phyloP scores from a whole-genome alignment of 2,888 invertebrate genomes.

The Caenorhabditis doughertyi region DNA sequence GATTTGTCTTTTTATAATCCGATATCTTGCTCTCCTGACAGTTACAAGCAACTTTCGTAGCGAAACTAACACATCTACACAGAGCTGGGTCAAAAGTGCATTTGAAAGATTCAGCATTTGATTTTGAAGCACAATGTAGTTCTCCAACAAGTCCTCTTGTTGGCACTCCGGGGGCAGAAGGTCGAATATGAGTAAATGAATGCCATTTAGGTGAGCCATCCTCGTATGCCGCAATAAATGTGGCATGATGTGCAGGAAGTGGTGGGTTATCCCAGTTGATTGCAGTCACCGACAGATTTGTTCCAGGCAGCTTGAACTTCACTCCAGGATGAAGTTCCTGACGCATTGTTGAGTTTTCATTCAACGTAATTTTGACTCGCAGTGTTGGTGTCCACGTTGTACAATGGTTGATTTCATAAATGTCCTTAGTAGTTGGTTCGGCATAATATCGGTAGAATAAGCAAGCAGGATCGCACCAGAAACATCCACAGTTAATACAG shows the following conservation, averaged over 20 bases:
- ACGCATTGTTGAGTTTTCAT: neutral
- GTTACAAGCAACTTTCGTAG: neutral
- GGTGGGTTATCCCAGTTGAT: constrained; percentile 1
- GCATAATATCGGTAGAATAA: constrained; percentile 52
- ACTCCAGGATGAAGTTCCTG: neutral
- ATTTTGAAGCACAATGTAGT: neutral
- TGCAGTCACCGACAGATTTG: constrained; percentile 12
- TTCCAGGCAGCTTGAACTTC: constrained; percentile 3
- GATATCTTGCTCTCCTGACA: neutral
- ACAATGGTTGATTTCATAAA: neutral
- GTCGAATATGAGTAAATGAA: neutral
- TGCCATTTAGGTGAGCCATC: neutral
- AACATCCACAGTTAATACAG: constrained; percentile 32
- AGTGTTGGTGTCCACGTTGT: neutral
- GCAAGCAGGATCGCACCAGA: constrained; percentile 35
- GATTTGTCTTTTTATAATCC: neutral
- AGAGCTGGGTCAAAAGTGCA: neutral
- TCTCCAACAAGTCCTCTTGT: constrained; percentile 3
- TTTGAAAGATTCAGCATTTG: neutral
- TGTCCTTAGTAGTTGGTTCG: neutral
- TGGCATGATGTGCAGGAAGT: neutral
- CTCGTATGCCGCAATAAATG: neutral
- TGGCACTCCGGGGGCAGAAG: constrained; percentile 9
- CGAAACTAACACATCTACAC: neutral
- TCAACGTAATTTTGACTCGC: neutral